phyloP scores from a whole-genome alignment of 2,888 invertebrate species.

The Metallyticus violacea region DNA sequence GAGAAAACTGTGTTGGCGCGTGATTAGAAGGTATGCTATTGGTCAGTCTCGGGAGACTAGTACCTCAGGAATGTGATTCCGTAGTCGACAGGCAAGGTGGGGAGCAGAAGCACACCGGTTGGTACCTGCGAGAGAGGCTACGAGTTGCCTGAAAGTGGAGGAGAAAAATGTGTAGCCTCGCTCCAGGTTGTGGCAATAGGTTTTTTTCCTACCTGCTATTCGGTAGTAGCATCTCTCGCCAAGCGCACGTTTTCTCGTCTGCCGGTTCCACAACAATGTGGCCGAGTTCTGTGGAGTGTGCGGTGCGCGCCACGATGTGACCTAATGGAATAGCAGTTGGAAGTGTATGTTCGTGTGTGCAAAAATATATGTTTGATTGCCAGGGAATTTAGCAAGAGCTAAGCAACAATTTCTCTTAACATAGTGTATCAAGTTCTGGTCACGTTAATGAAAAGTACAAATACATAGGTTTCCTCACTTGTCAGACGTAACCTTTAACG shows the following conservation, averaged over 20 bases:
- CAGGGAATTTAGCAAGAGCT: not conserved
- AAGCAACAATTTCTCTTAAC: not conserved
- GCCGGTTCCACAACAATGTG: not conserved
- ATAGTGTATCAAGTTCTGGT: not conserved
- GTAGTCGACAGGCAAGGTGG: not conserved
- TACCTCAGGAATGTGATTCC: constrained; percentile 16
- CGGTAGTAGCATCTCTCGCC: not conserved
- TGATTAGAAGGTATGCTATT: constrained; percentile 15
- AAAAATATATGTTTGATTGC: not conserved
- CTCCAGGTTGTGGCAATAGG: not conserved
- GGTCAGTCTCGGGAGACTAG: constrained; percentile 11
- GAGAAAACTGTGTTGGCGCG: constrained; percentile 24
- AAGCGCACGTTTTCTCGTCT: not conserved
- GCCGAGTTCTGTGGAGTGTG: not conserved
- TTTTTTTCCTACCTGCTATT: not conserved
- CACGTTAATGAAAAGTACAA: not conserved
- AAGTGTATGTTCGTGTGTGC: not conserved
- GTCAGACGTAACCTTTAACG: not conserved
- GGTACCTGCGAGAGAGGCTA: not conserved
- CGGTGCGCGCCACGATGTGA: not conserved
- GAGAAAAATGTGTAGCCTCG: constrained; percentile 10
- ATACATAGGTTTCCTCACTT: not conserved
- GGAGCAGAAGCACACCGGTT: not conserved
- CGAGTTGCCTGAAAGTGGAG: not conserved
- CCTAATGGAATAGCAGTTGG: not conserved